Conservation (phyloP, 2,113 vertebrate species). For the Eleginops maclovinus region DNA sequence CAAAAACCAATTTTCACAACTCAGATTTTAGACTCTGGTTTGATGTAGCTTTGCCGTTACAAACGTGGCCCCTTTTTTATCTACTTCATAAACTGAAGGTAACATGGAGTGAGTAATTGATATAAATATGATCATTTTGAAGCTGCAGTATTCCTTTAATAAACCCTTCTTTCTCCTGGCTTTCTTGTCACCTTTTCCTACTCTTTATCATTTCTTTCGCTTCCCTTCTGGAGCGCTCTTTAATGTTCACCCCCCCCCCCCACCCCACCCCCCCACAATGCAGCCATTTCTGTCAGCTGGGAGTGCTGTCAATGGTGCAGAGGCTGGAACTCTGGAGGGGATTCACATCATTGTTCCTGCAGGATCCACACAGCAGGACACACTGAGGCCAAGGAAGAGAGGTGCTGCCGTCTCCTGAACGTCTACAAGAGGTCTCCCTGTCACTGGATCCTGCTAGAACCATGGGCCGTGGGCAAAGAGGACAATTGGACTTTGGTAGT, state of each 20-base stretch:
- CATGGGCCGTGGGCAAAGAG: background rate
- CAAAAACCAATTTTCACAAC: too few relatives aligned
- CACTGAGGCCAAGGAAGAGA: background rate
- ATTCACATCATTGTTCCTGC: constrained; percentile 56
- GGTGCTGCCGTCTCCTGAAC: too few relatives aligned
- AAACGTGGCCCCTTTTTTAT: too few relatives aligned
- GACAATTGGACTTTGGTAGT: background rate
- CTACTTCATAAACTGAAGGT: too few relatives aligned
- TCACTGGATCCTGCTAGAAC: background rate
- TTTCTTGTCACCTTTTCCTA: constrained; percentile 16
- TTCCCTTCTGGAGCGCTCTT: constrained; percentile 42
- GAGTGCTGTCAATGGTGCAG: constrained; percentile 35
- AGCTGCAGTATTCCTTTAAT: too few relatives aligned
- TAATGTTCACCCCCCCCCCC: constrained; percentile 4
- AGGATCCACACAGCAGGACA: constrained; percentile 19
- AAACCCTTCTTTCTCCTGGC: background rate
- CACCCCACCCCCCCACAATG: constrained; percentile 41
- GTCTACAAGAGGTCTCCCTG: background rate
- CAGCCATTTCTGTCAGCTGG: constrained; percentile 23
- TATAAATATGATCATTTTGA: too few relatives aligned
- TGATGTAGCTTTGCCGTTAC: too few relatives aligned
- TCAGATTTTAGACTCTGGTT: too few relatives aligned
- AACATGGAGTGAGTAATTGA: too few relatives aligned
- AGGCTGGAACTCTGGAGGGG: constrained; percentile 41
- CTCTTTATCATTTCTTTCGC: background rate